phyloP scores from a whole-genome alignment of 2,113 vertebrate species.

The Anguilla japonica region DNA sequence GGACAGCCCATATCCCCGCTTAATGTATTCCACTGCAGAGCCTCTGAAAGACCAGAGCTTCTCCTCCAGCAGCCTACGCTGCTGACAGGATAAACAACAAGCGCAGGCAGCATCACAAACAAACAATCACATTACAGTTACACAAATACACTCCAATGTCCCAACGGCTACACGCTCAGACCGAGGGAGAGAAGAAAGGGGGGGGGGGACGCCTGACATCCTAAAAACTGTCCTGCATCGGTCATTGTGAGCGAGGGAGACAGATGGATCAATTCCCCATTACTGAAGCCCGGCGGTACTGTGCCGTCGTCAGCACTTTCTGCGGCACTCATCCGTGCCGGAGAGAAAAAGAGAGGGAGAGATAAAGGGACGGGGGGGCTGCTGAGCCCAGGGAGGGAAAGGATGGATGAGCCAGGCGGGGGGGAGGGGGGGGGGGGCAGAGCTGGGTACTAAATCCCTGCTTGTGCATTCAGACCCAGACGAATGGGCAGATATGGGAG shows the following conservation, averaged over 20 bases:
- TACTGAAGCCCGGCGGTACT: not conserved
- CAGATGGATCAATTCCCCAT: not conserved
- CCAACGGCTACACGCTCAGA: not conserved
- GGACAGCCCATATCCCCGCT: not conserved
- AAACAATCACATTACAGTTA: not conserved
- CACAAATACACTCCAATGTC: not conserved
- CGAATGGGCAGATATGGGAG: not conserved
- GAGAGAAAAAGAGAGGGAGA: slow-evolving; percentile 23
- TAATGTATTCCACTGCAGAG: not conserved
- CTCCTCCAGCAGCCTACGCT: not conserved
- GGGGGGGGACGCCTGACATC: slow-evolving; percentile 21
- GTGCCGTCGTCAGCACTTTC: slow-evolving; percentile 17
- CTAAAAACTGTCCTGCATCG: not conserved
- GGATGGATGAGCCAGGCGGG: not conserved
- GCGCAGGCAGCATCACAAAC: not conserved
- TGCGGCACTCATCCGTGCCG: slow-evolving; percentile 21
- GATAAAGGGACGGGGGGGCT: slow-evolving; percentile 20
- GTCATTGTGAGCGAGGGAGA: slow-evolving; percentile 5
- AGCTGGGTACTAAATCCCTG: not conserved
- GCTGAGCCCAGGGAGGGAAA: slow-evolving; percentile 4
- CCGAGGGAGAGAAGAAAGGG: not conserved
- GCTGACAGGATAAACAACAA: not conserved
- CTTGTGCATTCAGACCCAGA: not conserved
- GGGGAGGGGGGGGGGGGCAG: not conserved
- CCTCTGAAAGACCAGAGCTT: not conserved